Conservation (phyloP, 1,140 invertebrate genomes). For the Phortica variegata region DNA sequence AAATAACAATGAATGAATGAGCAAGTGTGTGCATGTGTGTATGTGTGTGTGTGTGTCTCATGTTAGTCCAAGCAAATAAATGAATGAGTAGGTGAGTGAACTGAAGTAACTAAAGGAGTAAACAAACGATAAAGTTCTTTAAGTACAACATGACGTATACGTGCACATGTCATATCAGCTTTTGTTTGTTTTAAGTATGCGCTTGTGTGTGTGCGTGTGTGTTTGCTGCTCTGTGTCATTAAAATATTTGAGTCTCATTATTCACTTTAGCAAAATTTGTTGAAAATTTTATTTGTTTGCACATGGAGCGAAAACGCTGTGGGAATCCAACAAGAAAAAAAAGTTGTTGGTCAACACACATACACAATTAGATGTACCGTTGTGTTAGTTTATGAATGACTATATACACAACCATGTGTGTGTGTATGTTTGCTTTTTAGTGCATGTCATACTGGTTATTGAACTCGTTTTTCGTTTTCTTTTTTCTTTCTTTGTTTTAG, state of each 20-base stretch:
- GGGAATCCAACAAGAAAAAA: not conserved
- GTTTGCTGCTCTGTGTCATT: conserved; percentile 34
- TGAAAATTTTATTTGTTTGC: conserved; percentile 3
- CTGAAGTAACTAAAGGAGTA: too few species aligned
- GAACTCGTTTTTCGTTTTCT: too few species aligned
- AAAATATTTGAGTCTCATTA: conserved; percentile 52
- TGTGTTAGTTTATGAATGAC: conserved; percentile 7
- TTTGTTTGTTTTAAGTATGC: too few species aligned
- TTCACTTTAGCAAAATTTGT: conserved; percentile 31
- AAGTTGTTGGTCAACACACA: not conserved
- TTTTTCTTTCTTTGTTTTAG: too few species aligned
- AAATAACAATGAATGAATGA: conserved; percentile 6
- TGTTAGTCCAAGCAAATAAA: too few species aligned
- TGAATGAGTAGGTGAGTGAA: too few species aligned
- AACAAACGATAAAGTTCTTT: too few species aligned
- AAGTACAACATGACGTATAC: too few species aligned
- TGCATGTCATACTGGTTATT: too few species aligned
- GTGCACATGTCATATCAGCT: too few species aligned
- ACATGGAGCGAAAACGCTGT: not conserved
- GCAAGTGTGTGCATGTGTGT: conserved; percentile 7
- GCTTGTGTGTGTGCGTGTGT: conserved; percentile 5
- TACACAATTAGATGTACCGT: conserved; percentile 1
- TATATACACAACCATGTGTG: conserved; percentile 7
- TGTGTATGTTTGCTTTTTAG: conserved; percentile 18
- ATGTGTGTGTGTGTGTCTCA: conserved; percentile 8